Evolutionary conservation across 2,797 vertebrate genomes (phyloP).

Genomic region (Etheostoma perlongum): DNA sequence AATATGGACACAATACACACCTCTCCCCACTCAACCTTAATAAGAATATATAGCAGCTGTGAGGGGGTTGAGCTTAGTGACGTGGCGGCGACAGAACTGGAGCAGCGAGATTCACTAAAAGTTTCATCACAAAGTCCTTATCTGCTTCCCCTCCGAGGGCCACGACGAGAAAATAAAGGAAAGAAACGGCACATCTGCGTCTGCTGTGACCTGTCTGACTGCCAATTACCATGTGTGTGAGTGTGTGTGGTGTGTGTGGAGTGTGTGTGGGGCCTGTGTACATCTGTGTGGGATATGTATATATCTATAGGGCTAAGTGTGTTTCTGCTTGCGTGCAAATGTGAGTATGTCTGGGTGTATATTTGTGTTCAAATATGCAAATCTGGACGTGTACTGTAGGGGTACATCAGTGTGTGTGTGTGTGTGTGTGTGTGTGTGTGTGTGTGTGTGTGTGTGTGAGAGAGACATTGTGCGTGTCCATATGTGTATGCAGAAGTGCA

Average conservation of each 20-base stretch:
- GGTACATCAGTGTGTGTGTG: not conserved
- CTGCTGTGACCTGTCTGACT: slow-evolving; percentile 58
- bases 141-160: slow-evolving; percentile 66
- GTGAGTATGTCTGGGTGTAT: not conserved
- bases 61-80: slow-evolving; percentile 53
- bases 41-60: slow-evolving; percentile 68
- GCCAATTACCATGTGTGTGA: slow-evolving; percentile 59
- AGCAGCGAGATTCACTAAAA: slow-evolving; percentile 82
- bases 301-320: slow-evolving; percentile 18
- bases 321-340: not conserved
- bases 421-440: not conserved
- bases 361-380: slow-evolving; percentile 19
- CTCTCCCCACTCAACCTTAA: slow-evolving; percentile 51
- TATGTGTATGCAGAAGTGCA: slow-evolving; percentile 21
- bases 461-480: slow-evolving; percentile 7
- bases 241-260: slow-evolving; percentile 21
- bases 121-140: slow-evolving; percentile 80
- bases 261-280: slow-evolving; percentile 4
- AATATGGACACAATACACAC: slow-evolving; percentile 46
- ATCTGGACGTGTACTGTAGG: not conserved
- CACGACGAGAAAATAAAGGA: slow-evolving; percentile 29
- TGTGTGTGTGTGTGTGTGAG: slow-evolving; percentile 4
- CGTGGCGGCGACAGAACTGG: slow-evolving; percentile 81
- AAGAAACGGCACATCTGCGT: slow-evolving; percentile 50
- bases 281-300: slow-evolving; percentile 26